phyloP scores from a whole-genome alignment of 1,140 invertebrate species.

The Drosophila obscura region DNA sequence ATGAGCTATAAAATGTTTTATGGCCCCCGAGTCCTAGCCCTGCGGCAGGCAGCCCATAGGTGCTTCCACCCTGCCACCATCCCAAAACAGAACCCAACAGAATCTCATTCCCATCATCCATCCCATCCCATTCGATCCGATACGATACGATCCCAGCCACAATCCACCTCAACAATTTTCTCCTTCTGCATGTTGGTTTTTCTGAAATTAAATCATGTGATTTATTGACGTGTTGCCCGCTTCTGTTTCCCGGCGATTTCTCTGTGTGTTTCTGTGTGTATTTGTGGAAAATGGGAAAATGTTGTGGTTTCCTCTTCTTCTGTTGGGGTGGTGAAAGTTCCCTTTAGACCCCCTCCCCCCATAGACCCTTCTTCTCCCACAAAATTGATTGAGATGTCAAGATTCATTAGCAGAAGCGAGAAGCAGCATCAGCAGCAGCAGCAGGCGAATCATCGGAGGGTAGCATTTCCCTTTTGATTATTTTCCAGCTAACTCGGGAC shows the following conservation, averaged over 20 bases:
- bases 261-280: neutral
- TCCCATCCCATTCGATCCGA: neutral
- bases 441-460: too few relatives aligned
- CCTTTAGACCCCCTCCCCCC: constrained; percentile 15
- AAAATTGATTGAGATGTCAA: constrained; percentile 77
- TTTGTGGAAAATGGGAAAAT: constrained; percentile 35
- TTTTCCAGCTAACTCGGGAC: constrained; percentile 33
- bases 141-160: neutral
- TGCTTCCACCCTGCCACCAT: constrained; percentile 41
- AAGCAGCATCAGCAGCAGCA: too few relatives aligned
- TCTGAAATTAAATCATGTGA: constrained; percentile 77
- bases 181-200: constrained; percentile 38
- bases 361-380: neutral
- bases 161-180: constrained; percentile 70
- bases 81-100: neutral
- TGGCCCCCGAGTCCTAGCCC: constrained; percentile 42
- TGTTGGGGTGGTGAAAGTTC: constrained; percentile 52
- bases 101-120: neutral
- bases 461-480: constrained; percentile 6
- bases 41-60: neutral
- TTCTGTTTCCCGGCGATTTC: constrained; percentile 32
- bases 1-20: constrained; percentile 82
- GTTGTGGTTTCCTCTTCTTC: constrained; percentile 23
- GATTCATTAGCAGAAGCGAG: constrained; percentile 62
- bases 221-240: constrained; percentile 63